Base-by-base conservation (phyloP, 1,140 invertebrate genomes). In the Cherax quadricarinatus region DNA sequence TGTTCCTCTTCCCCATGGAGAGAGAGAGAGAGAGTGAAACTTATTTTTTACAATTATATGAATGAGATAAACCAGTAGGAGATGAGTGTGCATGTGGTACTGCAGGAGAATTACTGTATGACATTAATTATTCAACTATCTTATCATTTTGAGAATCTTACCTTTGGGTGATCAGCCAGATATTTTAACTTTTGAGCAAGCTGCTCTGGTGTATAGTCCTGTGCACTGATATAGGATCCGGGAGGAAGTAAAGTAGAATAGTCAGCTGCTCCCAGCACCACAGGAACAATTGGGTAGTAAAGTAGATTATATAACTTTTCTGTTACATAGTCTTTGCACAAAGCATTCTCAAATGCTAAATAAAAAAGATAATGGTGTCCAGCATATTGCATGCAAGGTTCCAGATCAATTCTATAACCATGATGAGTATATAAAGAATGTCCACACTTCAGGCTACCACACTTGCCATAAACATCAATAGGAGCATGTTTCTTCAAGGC, bases 381-480 rank as follows among this genome's bases (percentile, higher is more conserved):
- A 62, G 62, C 93, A 18, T 60, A 75, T 86, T 90, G 78, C 53
- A 94, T 94, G 73, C 94, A 95, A 41, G 94, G 86, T 14, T 93
- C 66, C 7, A 90, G 89, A 57, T 92, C 79, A 30, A 89, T 84
- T 21, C 94, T 92, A 21, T 90, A 91, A 16, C 48, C 66, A 9
- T 83, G 21, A 16, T 73, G 14, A 4, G 80, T 87, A 75, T 89
- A 84, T 5, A 75, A 30, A 16, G 73, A 86, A 30, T 78, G 41
- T 12, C 92, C 90, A 95, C 98, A 99, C 94, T 97, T 97, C 86
- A 97, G 96, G 12, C 96, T 96, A 48, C 98, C 98, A 95, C 98
- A 99, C 3, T 97, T 97, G 4, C 98, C 98, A 95, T 98, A 99
- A 94, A 99, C 98, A 94, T 99, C 98, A 75, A 99, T 98, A 92